Conservation (phyloP, 2,113 vertebrate species). For the Ranitomeya variabilis region DNA sequence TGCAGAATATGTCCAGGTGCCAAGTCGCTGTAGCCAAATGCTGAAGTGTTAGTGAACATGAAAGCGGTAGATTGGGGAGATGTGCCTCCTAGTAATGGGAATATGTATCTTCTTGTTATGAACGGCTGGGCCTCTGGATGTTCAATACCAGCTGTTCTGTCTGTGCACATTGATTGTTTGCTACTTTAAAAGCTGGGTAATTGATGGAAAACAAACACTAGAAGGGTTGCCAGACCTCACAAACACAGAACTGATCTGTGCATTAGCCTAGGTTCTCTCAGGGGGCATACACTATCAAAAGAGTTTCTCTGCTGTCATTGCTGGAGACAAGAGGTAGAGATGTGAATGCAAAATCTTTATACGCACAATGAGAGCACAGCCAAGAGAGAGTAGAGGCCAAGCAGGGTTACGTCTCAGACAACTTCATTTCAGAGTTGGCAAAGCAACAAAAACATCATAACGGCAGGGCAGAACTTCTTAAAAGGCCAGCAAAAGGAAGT, state of each 20-base stretch:
- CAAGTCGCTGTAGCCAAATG: not conserved
- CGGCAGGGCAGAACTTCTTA: not conserved
- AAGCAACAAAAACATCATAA: slow-evolving; percentile 33
- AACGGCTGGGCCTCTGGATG: slow-evolving; percentile 14
- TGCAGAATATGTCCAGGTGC: not conserved
- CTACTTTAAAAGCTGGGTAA: slow-evolving; percentile 52
- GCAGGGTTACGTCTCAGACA: slow-evolving; percentile 46
- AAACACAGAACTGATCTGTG: slow-evolving; percentile 52
- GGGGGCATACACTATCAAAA: slow-evolving; percentile 50
- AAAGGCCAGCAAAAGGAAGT: not conserved
- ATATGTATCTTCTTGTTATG: slow-evolving; percentile 31
- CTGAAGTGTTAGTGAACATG: slow-evolving; percentile 34
- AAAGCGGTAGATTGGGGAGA: not conserved
- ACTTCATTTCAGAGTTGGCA: slow-evolving; percentile 52
- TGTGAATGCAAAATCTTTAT: slow-evolving; percentile 50
- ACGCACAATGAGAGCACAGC: slow-evolving; percentile 18
- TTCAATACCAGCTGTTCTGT: slow-evolving; percentile 30
- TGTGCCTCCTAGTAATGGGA: slow-evolving; percentile 17
- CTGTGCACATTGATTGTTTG: slow-evolving; percentile 47
- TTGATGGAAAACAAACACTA: slow-evolving; percentile 56
- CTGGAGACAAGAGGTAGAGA: slow-evolving; percentile 38
- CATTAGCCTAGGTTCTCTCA: slow-evolving; percentile 52
- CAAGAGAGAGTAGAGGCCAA: slow-evolving; percentile 32
- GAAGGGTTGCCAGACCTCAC: slow-evolving; percentile 52
- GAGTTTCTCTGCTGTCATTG: slow-evolving; percentile 46